phyloP scores from a whole-genome alignment of 2,113 vertebrate species.

The Peucedramus taeniatus region DNA sequence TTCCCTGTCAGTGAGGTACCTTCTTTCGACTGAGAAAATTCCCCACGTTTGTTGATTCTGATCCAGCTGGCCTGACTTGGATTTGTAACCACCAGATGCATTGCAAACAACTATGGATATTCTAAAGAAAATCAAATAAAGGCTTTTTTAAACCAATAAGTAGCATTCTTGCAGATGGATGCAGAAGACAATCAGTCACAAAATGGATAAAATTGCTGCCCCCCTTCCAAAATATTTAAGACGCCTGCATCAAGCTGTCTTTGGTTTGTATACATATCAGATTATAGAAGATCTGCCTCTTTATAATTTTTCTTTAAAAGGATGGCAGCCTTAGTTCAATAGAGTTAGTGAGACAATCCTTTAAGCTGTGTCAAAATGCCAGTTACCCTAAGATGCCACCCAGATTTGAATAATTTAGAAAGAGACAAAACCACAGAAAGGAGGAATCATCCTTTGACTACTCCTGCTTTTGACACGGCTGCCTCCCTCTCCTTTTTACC shows the following conservation, averaged over 20 bases:
- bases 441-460: slow-evolving; percentile 80
- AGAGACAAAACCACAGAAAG: slow-evolving; percentile 80
- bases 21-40: slow-evolving; percentile 36
- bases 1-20: neutral
- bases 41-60: neutral
- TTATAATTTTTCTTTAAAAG: slow-evolving; percentile 81
- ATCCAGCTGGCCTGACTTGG: slow-evolving; percentile 37
- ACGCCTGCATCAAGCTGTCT: slow-evolving; percentile 39
- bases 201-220: slow-evolving; percentile 46
- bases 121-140: slow-evolving; percentile 50
- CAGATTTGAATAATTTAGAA: slow-evolving; percentile 83
- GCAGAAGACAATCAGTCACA: slow-evolving; percentile 41
- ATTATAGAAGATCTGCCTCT: slow-evolving; percentile 82
- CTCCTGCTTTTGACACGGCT: slow-evolving; percentile 73
- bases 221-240: slow-evolving; percentile 46
- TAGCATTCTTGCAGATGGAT: slow-evolving; percentile 42
- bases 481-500: slow-evolving; percentile 66
- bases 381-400: slow-evolving; percentile 85
- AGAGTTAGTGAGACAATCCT: slow-evolving; percentile 74
- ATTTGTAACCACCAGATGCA: slow-evolving; percentile 26
- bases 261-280: slow-evolving; percentile 73
- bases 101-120: neutral
- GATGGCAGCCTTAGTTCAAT: slow-evolving; percentile 79
- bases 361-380: slow-evolving; percentile 82
- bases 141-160: slow-evolving; percentile 41